Conservation (phyloP, 2,113 vertebrate genomes). For the Cranoglanis bouderius region DNA sequence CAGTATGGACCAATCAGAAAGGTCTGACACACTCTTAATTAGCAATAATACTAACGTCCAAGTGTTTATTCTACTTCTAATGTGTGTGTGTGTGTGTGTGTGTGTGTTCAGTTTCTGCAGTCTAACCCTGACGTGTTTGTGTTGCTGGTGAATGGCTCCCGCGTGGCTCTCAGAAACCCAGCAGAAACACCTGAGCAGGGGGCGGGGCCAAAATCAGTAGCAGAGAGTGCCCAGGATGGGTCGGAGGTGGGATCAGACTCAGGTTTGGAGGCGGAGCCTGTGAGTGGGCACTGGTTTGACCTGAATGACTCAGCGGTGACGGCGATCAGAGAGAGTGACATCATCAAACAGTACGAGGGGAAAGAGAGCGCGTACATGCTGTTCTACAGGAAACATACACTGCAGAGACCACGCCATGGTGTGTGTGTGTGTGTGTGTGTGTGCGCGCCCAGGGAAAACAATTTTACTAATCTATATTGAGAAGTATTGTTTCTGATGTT, state of each 20-base stretch:
- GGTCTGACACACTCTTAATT: conserved; percentile 65
- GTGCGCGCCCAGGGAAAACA: conserved; percentile 20
- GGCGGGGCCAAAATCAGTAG: background rate
- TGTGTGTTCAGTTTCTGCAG: conserved; percentile 82
- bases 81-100: conserved; percentile 5
- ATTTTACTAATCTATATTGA: background rate
- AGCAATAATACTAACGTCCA: background rate
- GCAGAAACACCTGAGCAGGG: conserved; percentile 34
- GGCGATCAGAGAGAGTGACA: conserved; percentile 84
- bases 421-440: conserved; percentile 45
- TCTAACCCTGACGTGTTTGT: conserved; percentile 84
- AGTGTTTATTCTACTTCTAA: background rate
- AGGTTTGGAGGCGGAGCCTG: background rate
- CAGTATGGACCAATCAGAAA: conserved; percentile 84
- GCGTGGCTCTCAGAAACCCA: conserved; percentile 75
- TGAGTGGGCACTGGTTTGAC: conserved; percentile 89
- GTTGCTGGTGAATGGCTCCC: conserved; percentile 77
- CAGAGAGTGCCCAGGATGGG: conserved; percentile 34
- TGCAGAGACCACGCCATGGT: conserved; percentile 87
- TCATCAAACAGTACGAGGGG: conserved; percentile 94
- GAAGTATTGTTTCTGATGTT: background rate
- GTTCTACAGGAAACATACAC: conserved; percentile 87
- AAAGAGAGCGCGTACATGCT: conserved; percentile 99
- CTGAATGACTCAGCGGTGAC: conserved; percentile 90
- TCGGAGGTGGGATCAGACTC: background rate